These are phyloP conservation scores for Tarsius wallacei DNA, from an alignment of 2,797 vertebrate genomes.

Conservation along the genomic window DNA sequence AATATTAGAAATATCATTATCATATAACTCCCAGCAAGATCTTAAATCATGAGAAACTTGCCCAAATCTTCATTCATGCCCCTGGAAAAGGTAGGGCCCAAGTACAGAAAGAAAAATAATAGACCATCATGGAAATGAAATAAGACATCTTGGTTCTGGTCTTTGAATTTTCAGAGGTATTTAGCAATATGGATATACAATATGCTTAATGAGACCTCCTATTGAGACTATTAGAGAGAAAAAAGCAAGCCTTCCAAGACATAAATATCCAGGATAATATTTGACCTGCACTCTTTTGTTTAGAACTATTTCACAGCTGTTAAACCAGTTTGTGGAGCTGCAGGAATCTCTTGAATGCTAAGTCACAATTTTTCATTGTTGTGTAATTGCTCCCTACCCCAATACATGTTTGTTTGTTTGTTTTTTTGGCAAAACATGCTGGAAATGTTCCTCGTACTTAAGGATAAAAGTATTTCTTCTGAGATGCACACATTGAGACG, in stretches of 20 bases:
- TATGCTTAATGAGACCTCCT: conserved; percentile 41
- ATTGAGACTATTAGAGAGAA: not conserved
- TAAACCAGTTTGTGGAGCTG: not conserved
- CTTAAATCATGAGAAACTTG: not conserved
- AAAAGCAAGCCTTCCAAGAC: conserved; percentile 24
- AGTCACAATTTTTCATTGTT: not conserved
- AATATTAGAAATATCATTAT: conserved; percentile 4
- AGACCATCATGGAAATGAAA: not conserved
- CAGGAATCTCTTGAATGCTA: not conserved
- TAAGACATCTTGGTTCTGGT: not conserved
- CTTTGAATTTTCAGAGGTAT: conserved; percentile 26
- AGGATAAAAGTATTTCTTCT: conserved; percentile 48
- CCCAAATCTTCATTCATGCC: not conserved
- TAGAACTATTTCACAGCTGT: conserved; percentile 37
- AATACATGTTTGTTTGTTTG: not conserved
- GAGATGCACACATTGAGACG: not conserved
- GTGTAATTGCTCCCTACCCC: not conserved
- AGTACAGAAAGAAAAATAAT: not conserved
- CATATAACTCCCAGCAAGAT: not conserved
- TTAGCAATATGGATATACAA: conserved; percentile 19
- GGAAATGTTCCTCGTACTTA: conserved; percentile 47
- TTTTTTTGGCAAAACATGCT: conserved; percentile 56
- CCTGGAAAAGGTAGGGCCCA: not conserved
- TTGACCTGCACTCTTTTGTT: conserved; percentile 17
- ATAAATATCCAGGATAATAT: not conserved